Evolutionary conservation across 2,113 vertebrate genomes (phyloP), one percentile per base, ranked within the genome.

Genomic region (Ursus arctos): DNA sequence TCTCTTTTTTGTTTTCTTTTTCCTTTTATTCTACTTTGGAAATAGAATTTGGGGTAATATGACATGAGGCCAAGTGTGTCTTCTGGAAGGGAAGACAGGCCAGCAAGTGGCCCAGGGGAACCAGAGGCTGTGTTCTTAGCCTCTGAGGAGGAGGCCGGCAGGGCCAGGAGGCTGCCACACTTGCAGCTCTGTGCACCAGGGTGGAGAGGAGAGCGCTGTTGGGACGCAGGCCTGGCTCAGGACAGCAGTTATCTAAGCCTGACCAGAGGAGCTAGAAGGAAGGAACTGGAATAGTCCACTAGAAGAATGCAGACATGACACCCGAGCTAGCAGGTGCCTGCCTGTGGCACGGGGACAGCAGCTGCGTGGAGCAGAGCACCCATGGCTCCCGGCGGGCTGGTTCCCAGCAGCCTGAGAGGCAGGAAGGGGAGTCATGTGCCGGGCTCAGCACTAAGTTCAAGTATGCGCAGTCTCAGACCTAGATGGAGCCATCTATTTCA

Each of bases 231-330:
- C 18, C 14, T 55, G 79, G 33, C 59, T 65, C 1, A 19, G 3
- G 22, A 72, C 24, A 55, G 24, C 88, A 85, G 76, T 88, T 84
- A 71, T 92, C 92, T 43, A 77, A 82, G 59, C n/a, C 67, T 85
- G 63, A 16, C 22, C 24, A 82, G 59, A 84, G 36, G 2, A 81
- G 31, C 53, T 71, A 63, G 95, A 85, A 4, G n/a, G 49, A 69
- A 74, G 28, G 76, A 88, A 47, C 3, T 15, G n/a, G 51, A 80
- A 40, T 18, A 47, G 14, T 24, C 31, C 18, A 33, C 65, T 7
- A n/a, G 65, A 67, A 16, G 65, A 19, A 18, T 7, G 65, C 65
- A n/a, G 15, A 18, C 2, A 1, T 4, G 31, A 8, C 31, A 1
- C 63, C 31, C 3, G 11, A 31, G 12, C 28, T 31, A 28, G 26